Evolutionary conservation across 2,113 vertebrate species (phyloP).

Genomic region (Typhlomys cinereus): DNA sequence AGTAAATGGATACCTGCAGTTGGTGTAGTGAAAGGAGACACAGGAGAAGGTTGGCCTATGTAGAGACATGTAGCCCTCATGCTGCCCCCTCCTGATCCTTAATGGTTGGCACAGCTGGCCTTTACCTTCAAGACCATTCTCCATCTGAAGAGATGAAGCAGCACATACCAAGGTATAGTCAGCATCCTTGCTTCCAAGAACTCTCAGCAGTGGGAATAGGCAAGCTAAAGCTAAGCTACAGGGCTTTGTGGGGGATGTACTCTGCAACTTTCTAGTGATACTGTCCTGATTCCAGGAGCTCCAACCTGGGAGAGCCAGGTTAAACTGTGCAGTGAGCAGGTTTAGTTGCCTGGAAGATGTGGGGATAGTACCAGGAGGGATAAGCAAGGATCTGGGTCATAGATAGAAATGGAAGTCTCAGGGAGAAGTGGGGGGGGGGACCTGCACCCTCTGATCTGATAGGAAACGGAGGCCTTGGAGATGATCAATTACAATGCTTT

Average conservation of each 20-base stretch:
- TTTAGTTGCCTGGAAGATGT: background rate
- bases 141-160: background rate
- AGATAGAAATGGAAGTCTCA: background rate
- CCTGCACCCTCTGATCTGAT: background rate
- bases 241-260: rapidly evolving
- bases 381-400: background rate
- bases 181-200: no score
- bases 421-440: no score
- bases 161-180: background rate
- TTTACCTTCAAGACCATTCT: background rate
- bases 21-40: background rate
- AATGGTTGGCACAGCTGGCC: background rate
- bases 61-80: rapidly evolving
- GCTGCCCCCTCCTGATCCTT: background rate
- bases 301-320: background rate
- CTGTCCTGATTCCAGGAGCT: background rate
- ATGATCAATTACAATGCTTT: background rate
- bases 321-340: background rate
- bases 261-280: no score
- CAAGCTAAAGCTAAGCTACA: background rate
- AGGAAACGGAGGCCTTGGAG: background rate
- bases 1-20: background rate
- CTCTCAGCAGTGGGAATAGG: background rate
- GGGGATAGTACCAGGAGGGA: no score
- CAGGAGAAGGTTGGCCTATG: rapidly evolving